phyloP scores from a whole-genome alignment of 2,113 vertebrate species.

The Diphyllodes magnificus region DNA sequence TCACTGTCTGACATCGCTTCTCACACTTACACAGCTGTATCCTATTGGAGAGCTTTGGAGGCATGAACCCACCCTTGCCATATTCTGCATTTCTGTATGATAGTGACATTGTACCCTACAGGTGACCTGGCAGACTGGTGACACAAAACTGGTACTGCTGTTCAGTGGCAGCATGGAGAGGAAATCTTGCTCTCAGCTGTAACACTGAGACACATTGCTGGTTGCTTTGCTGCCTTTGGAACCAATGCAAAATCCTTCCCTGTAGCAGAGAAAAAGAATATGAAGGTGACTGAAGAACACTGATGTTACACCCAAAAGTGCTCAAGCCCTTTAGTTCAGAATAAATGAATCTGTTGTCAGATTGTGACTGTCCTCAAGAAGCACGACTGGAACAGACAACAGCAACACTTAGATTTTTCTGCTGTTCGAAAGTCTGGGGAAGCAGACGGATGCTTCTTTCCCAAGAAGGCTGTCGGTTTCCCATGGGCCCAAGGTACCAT shows the following conservation, averaged over 20 bases:
- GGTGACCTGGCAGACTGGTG: background rate
- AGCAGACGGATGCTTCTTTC: background rate
- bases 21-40: background rate
- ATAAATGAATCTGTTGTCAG: background rate
- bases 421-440: too few relatives aligned
- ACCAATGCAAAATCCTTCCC: background rate
- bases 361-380: background rate
- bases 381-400: background rate
- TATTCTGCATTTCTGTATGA: background rate
- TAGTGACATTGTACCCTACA: background rate
- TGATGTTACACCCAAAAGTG: background rate
- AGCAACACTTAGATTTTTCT: background rate
- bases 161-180: background rate
- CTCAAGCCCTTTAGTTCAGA: background rate
- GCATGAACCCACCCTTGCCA: background rate
- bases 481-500: background rate
- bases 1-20: background rate
- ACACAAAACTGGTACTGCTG: background rate
- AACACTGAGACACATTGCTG: background rate
- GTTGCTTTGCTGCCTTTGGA: background rate
- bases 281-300: background rate
- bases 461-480: fast-evolving
- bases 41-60: background rate
- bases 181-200: background rate
- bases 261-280: background rate